Conservation (phyloP, 2,113 vertebrate species). For the Chaetops frenatus region DNA sequence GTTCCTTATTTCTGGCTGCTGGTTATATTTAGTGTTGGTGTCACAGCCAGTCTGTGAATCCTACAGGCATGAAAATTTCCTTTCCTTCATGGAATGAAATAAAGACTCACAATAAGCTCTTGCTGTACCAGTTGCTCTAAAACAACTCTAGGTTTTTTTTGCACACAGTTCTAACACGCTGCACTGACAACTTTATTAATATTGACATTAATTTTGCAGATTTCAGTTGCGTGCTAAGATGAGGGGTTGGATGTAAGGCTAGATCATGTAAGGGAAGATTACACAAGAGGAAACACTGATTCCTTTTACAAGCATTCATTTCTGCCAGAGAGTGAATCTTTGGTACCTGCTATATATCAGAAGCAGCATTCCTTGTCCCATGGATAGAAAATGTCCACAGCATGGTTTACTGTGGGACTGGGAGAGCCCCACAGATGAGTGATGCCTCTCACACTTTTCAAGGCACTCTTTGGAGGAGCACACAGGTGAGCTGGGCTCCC, state of each 20-base stretch:
- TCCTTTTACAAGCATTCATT: neutral
- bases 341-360: neutral
- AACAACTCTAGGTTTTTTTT: neutral
- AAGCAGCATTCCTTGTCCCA: neutral
- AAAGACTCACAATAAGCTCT: neutral
- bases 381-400: neutral
- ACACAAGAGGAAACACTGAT: neutral
- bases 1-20: neutral
- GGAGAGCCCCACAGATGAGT: neutral
- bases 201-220: constrained; percentile 13
- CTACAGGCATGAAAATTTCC: neutral
- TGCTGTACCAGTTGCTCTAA: neutral
- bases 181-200: neutral
- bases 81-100: neutral
- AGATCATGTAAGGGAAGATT: neutral
- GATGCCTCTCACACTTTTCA: neutral
- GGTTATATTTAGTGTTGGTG: neutral
- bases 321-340: neutral
- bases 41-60: neutral
- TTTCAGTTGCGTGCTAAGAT: neutral
- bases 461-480: neutral
- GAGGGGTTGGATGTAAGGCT: neutral
- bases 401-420: neutral
- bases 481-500: neutral
- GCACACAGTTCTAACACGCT: neutral